phyloP scores from a whole-genome alignment of 1,140 invertebrate species.

The Musca vetustissima region DNA sequence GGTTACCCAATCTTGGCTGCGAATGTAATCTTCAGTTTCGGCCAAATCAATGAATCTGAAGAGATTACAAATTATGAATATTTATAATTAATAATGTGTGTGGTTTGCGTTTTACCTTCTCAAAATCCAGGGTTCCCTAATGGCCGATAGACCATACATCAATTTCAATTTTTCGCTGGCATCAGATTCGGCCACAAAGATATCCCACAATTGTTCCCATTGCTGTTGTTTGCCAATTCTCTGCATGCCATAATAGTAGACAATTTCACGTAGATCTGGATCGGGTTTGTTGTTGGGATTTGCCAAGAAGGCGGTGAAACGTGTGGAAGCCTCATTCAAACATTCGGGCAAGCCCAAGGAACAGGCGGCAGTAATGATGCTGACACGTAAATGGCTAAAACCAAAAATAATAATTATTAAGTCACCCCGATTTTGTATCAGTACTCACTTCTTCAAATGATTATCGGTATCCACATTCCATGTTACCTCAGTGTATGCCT shows the following conservation, averaged over 20 bases:
- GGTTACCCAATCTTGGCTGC: conserved; percentile 84
- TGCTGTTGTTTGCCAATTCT: conserved; percentile 56
- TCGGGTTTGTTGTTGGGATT: conserved; percentile 62
- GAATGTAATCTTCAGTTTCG: conserved; percentile 72
- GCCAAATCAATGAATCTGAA: conserved; percentile 68
- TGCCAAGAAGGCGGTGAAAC: conserved; percentile 64
- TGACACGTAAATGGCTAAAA: conserved; percentile 61
- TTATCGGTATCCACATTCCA: conserved; percentile 61
- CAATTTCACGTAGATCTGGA: conserved; percentile 69
- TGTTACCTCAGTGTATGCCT: conserved; percentile 59
- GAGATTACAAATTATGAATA: conserved; percentile 4
- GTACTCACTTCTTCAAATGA: conserved; percentile 63
- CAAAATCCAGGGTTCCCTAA: conserved; percentile 62
- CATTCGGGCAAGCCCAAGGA: conserved; percentile 61
- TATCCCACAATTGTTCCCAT: conserved; percentile 77
- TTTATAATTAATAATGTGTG: too few relatives aligned
- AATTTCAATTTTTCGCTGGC: conserved; percentile 75
- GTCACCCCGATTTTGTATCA: too few relatives aligned
- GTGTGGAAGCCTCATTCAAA: conserved; percentile 58
- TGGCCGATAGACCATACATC: conserved; percentile 68
- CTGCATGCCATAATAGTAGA: conserved; percentile 70
- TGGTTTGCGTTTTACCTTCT: conserved; percentile 29
- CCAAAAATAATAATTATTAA: conserved; percentile 21
- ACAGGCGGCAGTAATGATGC: conserved; percentile 65
- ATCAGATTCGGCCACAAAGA: conserved; percentile 72